Base-by-base conservation (phyloP, 2,797 vertebrate genomes). In the Pogoniulus pusillus region DNA sequence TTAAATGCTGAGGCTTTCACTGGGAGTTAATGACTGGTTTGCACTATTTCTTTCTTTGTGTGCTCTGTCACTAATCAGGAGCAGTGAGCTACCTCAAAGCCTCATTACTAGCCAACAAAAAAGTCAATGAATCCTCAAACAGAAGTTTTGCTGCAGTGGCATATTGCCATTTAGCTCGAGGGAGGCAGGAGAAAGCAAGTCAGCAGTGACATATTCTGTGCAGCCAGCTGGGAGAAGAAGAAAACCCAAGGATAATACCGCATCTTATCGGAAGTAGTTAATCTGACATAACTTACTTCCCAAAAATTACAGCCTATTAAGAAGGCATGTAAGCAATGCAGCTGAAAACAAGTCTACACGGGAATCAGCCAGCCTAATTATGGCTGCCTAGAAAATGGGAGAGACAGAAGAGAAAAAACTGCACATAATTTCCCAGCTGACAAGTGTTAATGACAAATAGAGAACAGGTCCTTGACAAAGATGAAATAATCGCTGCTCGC, bases 231-330 rank as follows among this genome's bases (percentile, higher is more conserved):
- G 94, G 93, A 95, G 93, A 83, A 80, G 92, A 96, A 96, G 88
- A 91, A 93, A 83, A 77, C 90, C 79, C 88, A 91, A 91, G 76
- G 75, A 95, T 96, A 96, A 97, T 90, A 95, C 83, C 32, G 37
- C 96, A 93, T 93, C 95, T 96, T 96, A 96, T 97, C 89, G 95
- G 96, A 96, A 97, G 95, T 95, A 95, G 92, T 95, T 96, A 96
- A 97, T 97, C 96, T 96, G 94, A 94, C 92, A 93, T 93, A 97
- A 96, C 92, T 95, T 94, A 96, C 96, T 97, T 97, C 93, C 96
- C 95, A 96, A 95, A 97, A 97, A 97, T 96, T 96, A 87, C 73
- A 95, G 87, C 73, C 93, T 95, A 95, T 96, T 96, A 97, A 96
- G 95, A 80, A 97, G 91, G 92, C 95, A 94, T 96, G 94, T 96